Base-by-base conservation (phyloP, 2,888 invertebrate species). In the Stenoptilia bipunctidactyla region DNA sequence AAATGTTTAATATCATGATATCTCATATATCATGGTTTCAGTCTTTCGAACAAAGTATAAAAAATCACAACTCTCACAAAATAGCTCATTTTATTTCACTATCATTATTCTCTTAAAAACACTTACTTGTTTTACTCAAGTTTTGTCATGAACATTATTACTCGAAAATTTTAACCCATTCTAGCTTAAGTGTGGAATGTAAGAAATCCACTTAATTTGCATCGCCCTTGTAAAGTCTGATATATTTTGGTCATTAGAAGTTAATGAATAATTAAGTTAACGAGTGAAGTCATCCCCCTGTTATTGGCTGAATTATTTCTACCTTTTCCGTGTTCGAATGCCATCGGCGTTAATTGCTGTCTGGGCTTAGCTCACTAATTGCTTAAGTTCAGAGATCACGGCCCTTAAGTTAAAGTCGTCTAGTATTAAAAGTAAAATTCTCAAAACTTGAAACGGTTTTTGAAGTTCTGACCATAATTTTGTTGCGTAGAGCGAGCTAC, bases 371-470 rank as follows among this genome's bases (percentile, higher is more conserved):
- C 72, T 74, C 74, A 66, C 80, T 82, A 82, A 82, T 82, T 82
- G 80, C 80, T 79, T 79, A 82, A 82, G 79, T 80, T 82, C 73
- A 59, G 65, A 66, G 73, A 79, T 77, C 76, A 75, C 69, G 65
- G 66, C 74, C 69, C 67, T 64, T 64, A 56, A 63, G 64, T 65
- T 65, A 65, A 71, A 79, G 72, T 76, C 71, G 74, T 70, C 56
- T 71, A 73, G 65, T 75, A 68, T 71, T 71, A 66, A 9, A 67
- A 70, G 66, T 66, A 72, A 76, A 76, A 76, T 69, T 67, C 67
- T 70, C 66, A 66, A 72, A 66, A 67, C 61, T 30, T 63, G 70
- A 20, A 20, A 20, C 20, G 20, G 20, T 20, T 74, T 73, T 68
- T 65, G 56, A 68, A 74, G 63, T 73, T 72, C 52, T 60, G 65